These are phyloP conservation scores for Corydoras sp. DNA, from an alignment of 2,113 vertebrate genomes.

Conservation along the genomic window DNA sequence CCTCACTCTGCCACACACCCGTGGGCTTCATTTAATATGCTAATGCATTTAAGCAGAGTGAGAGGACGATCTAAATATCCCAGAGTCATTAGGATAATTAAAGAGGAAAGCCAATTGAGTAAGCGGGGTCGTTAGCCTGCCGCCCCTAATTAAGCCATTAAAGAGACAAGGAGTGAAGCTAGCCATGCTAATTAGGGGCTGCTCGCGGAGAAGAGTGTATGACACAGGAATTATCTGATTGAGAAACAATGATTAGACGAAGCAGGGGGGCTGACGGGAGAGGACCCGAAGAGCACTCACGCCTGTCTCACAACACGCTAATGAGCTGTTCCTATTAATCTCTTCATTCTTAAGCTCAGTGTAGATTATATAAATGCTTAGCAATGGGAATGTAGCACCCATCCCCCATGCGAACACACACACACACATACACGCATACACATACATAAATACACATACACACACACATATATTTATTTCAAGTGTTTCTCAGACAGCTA, in stretches of 20 bases:
- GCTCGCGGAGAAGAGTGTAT: slow-evolving; percentile 62
- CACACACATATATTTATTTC: too few species aligned
- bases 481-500: too few species aligned
- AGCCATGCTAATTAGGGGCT: slow-evolving; percentile 86
- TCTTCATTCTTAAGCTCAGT: slow-evolving; percentile 47
- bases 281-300: slow-evolving; percentile 41
- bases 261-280: slow-evolving; percentile 58
- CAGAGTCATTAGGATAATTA: slow-evolving; percentile 92
- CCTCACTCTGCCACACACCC: slow-evolving; percentile 7
- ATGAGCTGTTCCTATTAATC: slow-evolving; percentile 60
- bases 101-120: slow-evolving; percentile 96
- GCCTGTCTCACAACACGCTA: slow-evolving; percentile 12
- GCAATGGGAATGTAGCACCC: too few species aligned
- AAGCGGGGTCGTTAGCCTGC: slow-evolving; percentile 88
- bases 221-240: slow-evolving; percentile 77
- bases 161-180: slow-evolving; percentile 83
- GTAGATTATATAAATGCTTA: too few species aligned
- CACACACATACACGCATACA: too few species aligned
- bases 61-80: slow-evolving; percentile 66
- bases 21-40: slow-evolving; percentile 50
- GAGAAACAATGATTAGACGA: slow-evolving; percentile 76
- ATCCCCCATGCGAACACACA: too few species aligned
- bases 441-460: too few species aligned
- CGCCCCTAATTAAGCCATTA: slow-evolving; percentile 98
- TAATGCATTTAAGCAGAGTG: slow-evolving; percentile 57